Percentiles rank a stretch among this genome's conserved stretches.
phyloP scores from a whole-genome alignment of 1,140 invertebrate genomes.

The Lasioglossum albipes region DNA sequence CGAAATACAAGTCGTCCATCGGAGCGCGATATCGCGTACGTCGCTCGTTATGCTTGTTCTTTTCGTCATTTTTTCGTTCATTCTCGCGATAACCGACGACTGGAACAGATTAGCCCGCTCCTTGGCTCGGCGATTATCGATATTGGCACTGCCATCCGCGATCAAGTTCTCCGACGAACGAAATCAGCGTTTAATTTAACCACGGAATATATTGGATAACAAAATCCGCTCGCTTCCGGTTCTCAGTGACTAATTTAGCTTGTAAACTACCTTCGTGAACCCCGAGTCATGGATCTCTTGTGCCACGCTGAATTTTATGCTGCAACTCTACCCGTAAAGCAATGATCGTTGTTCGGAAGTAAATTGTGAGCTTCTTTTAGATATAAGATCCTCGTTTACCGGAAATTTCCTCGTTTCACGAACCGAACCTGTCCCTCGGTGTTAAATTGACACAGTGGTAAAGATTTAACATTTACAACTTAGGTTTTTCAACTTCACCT shows the following conservation, averaged over 20 bases:
- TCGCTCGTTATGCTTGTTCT: constrained; percentile 15
- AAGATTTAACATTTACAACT: too few species aligned
- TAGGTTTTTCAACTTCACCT: too few species aligned
- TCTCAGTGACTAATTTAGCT: background rate
- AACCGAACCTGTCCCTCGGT: too few species aligned
- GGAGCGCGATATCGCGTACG: constrained; percentile 23
- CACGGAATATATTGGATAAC: background rate
- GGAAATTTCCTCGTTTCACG: too few species aligned
- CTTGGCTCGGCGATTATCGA: background rate
- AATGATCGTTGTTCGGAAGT: too few species aligned
- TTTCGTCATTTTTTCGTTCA: too few species aligned
- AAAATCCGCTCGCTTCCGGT: background rate
- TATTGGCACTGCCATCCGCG: background rate
- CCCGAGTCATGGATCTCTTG: background rate
- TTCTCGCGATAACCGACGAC: constrained; percentile 34
- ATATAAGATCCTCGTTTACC: too few species aligned
- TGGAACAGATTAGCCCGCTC: constrained; percentile 17
- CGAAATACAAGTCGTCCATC: constrained; percentile 38
- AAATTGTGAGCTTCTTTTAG: too few species aligned
- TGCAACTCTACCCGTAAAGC: too few species aligned
- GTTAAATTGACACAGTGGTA: too few species aligned
- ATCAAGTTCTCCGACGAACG: background rate
- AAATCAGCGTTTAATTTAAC: background rate
- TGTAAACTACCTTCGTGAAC: background rate
- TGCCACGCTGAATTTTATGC: background rate